Percentiles rank a stretch among this genome's conserved stretches.
These are phyloP conservation scores for Lepidocolaptes lacrymiger DNA, from an alignment of 2,797 vertebrate species.

Conservation along the genomic window DNA sequence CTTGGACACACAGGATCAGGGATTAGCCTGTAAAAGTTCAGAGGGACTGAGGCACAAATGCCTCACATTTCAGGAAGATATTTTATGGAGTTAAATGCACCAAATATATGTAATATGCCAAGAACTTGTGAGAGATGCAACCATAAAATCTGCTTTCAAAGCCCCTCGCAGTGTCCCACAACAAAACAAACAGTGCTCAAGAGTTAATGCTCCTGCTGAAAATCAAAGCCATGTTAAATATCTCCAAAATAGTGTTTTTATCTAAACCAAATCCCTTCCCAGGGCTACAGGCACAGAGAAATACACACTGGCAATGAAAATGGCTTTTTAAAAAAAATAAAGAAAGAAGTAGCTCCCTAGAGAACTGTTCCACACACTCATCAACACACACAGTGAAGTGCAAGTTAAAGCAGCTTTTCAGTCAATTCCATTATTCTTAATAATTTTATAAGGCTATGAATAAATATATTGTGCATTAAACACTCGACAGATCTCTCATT, in stretches of 20 bases:
- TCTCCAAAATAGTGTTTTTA: rapidly evolving
- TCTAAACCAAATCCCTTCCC: background rate
- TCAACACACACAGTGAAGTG: background rate
- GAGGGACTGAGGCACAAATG: background rate
- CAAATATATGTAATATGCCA: rapidly evolving
- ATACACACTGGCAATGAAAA: background rate
- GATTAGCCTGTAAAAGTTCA: background rate
- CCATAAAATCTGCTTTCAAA: background rate
- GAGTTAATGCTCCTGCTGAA: background rate
- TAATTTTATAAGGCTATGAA: background rate
- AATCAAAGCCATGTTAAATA: background rate
- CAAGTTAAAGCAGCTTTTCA: background rate
- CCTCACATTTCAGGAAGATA: rapidly evolving
- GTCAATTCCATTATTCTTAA: background rate
- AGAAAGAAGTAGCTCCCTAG: background rate
- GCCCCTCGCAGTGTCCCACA: background rate
- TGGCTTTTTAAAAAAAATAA: background rate
- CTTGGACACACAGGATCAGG: rapidly evolving
- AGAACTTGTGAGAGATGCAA: background rate
- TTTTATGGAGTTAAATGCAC: background rate
- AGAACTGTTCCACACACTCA: background rate
- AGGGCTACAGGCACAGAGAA: background rate
- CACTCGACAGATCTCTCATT: background rate
- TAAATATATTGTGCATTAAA: background rate
- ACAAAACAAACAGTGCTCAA: background rate